A percentile compares a stretch with the other conserved stretches of the same genome.
Evolutionary conservation across 2,113 vertebrate species (phyloP).

Genomic region (Ascaphus truei): DNA sequence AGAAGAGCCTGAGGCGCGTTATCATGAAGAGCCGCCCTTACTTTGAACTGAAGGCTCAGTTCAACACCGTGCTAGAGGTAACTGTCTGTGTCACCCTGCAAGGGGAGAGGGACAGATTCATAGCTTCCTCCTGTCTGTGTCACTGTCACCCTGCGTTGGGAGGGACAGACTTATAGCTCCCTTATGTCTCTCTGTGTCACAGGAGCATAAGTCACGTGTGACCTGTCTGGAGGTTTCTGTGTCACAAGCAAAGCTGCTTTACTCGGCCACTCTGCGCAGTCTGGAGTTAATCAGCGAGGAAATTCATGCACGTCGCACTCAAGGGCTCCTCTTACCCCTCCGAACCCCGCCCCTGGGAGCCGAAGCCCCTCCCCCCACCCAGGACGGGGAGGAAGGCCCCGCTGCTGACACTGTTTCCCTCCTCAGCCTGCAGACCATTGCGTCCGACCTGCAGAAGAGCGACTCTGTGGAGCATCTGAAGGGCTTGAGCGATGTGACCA

Average conservation of each 20-base stretch:
- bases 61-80: constrained; percentile 91
- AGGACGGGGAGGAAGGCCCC: background rate
- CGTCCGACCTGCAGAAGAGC: constrained; percentile 77
- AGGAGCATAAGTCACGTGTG: constrained; percentile 87
- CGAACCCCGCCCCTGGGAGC: constrained; percentile 1
- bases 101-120: too few species aligned
- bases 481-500: constrained; percentile 57
- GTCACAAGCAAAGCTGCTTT: constrained; percentile 76
- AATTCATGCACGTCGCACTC: constrained; percentile 72
- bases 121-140: too few species aligned
- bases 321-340: background rate
- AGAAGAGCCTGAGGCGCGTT: constrained; percentile 82
- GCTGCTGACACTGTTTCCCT: background rate
- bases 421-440: constrained; percentile 15
- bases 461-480: constrained; percentile 85
- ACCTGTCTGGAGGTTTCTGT: constrained; percentile 73
- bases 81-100: too few species aligned
- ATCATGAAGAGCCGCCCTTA: constrained; percentile 91
- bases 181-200: background rate
- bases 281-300: constrained; percentile 90
- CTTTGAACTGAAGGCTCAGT: constrained; percentile 90
- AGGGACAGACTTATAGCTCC: too few species aligned
- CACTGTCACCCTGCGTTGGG: too few species aligned
- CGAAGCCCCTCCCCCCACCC: background rate
- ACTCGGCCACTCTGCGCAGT: constrained; percentile 81